A percentile compares a stretch with the other conserved stretches of the same genome.
phyloP scores from a whole-genome alignment of 2,888 invertebrate genomes.

The Falcaria lacertinaria region DNA sequence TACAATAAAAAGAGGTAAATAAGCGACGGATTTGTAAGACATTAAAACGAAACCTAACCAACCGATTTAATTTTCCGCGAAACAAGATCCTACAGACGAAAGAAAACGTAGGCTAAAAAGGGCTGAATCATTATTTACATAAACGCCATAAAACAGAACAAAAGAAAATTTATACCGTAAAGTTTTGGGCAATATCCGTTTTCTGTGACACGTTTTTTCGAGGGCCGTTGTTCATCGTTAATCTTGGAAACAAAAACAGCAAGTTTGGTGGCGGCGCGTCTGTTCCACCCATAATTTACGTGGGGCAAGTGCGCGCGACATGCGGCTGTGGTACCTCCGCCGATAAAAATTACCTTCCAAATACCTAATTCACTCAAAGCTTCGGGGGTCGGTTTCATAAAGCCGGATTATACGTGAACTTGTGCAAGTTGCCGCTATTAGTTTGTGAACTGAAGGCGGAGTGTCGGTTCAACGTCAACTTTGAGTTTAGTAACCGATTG shows the following conservation, averaged over 20 bases:
- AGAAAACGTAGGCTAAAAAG: constrained; percentile 38
- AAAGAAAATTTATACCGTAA: constrained; percentile 67
- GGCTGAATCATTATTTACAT: constrained; percentile 59
- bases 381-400: constrained; percentile 7
- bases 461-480: constrained; percentile 12
- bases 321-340: constrained; percentile 41
- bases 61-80: background rate
- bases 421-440: constrained; percentile 14
- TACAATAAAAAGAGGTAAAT: no score
- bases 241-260: constrained; percentile 76
- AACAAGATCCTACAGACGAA: constrained; percentile 3
- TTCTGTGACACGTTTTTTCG: constrained; percentile 72
- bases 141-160: constrained; percentile 57
- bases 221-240: constrained; percentile 74
- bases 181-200: constrained; percentile 69
- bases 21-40: no score
- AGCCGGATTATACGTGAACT: constrained; percentile 11
- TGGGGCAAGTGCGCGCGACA: constrained; percentile 66
- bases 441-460: no score
- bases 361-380: constrained; percentile 19
- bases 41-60: background rate
- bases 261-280: constrained; percentile 61
- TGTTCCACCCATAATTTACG: constrained; percentile 62
- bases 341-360: constrained; percentile 42
- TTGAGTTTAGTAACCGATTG: constrained; percentile 8